Evolutionary conservation across 1,140 invertebrate species (phyloP).

Genomic region (Heliconius melpomene): DNA sequence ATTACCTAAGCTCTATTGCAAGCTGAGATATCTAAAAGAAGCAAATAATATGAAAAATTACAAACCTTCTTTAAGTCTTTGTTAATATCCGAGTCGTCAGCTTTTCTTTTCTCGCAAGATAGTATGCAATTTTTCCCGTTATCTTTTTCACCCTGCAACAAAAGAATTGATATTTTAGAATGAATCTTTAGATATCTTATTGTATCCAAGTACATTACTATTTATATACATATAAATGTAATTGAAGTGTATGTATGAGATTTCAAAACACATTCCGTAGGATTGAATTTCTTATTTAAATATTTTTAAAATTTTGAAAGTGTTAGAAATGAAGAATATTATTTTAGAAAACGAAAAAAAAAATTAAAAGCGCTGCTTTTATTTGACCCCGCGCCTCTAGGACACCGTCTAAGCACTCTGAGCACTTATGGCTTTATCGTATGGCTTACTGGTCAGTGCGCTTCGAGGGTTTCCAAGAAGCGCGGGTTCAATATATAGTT

Average conservation of each 20-base stretch:
- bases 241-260: background rate
- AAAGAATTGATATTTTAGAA: slow-evolving; percentile 42
- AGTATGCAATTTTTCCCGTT: slow-evolving; percentile 82
- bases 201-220: background rate
- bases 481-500: too few species aligned
- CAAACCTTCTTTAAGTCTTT: slow-evolving; percentile 87
- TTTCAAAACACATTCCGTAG: background rate
- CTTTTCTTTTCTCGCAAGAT: slow-evolving; percentile 86
- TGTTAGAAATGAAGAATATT: too few species aligned
- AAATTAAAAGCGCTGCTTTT: too few species aligned
- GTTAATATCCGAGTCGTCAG: slow-evolving; percentile 84
- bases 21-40: background rate
- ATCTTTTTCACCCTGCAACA: slow-evolving; percentile 82
- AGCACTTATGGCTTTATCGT: too few species aligned
- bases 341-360: too few species aligned
- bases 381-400: too few species aligned
- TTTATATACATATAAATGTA: background rate
- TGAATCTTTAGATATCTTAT: background rate
- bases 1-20: background rate
- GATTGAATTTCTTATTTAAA: too few species aligned
- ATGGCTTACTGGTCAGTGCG: too few species aligned
- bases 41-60: slow-evolving; percentile 26
- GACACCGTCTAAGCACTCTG: too few species aligned
- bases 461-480: too few species aligned
- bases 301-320: too few species aligned